Evolutionary conservation across 1,140 invertebrate genomes (phyloP).

Genomic region (Heliconius himera): DNA sequence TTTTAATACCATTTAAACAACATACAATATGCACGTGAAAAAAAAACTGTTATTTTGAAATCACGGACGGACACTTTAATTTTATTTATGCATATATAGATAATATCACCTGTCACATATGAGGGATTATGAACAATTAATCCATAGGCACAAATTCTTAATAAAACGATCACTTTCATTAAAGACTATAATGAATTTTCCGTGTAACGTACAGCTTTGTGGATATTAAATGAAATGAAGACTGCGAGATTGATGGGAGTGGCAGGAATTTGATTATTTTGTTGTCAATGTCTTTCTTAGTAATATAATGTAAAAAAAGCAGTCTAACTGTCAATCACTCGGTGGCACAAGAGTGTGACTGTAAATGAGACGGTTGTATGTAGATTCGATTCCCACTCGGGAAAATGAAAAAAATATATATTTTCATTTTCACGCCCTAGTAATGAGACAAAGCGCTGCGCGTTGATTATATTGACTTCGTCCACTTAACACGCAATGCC

Average conservation of each 20-base stretch:
- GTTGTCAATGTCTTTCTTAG: neutral
- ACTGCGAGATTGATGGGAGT: neutral
- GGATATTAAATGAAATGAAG: neutral
- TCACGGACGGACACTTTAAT: too few relatives aligned
- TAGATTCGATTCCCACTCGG: neutral
- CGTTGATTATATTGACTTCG: neutral
- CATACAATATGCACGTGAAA: too few relatives aligned
- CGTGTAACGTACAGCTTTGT: slow-evolving; percentile 1
- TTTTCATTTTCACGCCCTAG: neutral
- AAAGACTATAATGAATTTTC: neutral
- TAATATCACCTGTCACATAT: neutral
- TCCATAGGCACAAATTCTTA: neutral
- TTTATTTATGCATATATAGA: too few relatives aligned
- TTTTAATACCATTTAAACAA: too few relatives aligned
- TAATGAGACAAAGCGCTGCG: neutral
- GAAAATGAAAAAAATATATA: neutral
- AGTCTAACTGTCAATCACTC: too few relatives aligned
- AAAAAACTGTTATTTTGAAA: too few relatives aligned
- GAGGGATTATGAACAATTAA: neutral
- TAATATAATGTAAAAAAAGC: neutral
- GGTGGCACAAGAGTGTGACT: neutral
- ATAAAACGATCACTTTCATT: slow-evolving; percentile 6
- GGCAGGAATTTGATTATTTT: neutral
- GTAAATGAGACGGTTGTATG: neutral
- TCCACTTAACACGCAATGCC: neutral